Base-by-base conservation (phyloP, 2,888 invertebrate genomes). In the Acrobasis suavella region DNA sequence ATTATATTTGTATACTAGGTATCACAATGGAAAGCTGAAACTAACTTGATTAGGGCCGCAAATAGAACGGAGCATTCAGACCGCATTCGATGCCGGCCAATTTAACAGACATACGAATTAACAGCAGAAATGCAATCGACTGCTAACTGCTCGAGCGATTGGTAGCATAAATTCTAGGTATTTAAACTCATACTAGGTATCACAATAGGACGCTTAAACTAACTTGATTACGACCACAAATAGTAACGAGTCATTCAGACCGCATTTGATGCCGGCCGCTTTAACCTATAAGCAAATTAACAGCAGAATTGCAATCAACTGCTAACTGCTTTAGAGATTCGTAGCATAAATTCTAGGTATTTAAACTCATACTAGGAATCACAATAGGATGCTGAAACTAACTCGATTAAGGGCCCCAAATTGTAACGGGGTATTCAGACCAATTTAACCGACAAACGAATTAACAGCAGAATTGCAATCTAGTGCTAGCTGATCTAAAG, bases 391-490 rank as follows among this genome's bases (percentile, higher is more conserved):
- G 50, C 42, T 22, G 12, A 17, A 39, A 14, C 56, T 39, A 9
- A 12, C 16, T 56, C 39, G 60, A 39, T 60, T 60, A 60, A n/a
- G 51, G 16, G 8, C 39, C 39, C 17, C 60, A 51, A n/a, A 51
- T 51, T 22, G n/a, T n/a, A n/a, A n/a, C n/a, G n/a, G n/a, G 10
- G 54, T 38, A 38, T 52, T 54, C 60, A 62, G 56, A 60, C 58
- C 56, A 60, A 37, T 32, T 32, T 32, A 22, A 55, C 37, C 50
- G 63, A 65, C 66, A 69, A 74, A 72, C 71, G 72, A 76, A 73
- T 74, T 73, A 69, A 72, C 68, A 71, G 70, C 67, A 70, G 66
- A 69, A 73, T 74, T 67, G 68, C 71, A 70, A 71, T 72, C 72
- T 67, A 51, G 16, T 70, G 64, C 67, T 67, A 65, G 67, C 67